These are phyloP conservation scores for Sporophila hypoxantha DNA, from an alignment of 2,113 vertebrate genomes.

Conservation along the genomic window DNA sequence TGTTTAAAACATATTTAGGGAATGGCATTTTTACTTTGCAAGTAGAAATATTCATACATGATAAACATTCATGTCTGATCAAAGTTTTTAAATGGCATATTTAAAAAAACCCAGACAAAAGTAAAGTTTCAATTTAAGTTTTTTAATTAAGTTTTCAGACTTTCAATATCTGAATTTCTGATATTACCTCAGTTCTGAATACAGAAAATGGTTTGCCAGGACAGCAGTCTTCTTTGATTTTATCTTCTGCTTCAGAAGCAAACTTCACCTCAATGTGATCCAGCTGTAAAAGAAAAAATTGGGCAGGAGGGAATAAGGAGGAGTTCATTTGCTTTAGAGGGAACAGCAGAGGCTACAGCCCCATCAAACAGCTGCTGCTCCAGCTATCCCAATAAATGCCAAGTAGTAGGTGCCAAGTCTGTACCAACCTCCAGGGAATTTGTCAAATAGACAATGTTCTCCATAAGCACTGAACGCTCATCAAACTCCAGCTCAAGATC, in stretches of 20 bases:
- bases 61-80: not conserved
- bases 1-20: not conserved
- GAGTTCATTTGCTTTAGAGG: not conserved
- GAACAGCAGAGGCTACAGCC: not conserved
- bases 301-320: not conserved
- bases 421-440: conserved; percentile 88
- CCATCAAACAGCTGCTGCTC: not conserved
- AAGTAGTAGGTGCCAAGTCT: not conserved
- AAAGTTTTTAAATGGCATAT: not conserved
- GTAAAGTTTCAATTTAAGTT: not conserved
- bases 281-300: conserved; percentile 65
- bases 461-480: conserved; percentile 85
- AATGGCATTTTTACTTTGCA: not conserved
- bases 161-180: not conserved
- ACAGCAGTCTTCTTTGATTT: conserved; percentile 94
- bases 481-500: conserved; percentile 94
- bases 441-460: conserved; percentile 92
- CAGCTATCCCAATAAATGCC: not conserved
- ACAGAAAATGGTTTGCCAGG: conserved; percentile 88
- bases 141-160: not conserved
- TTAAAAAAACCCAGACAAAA: not conserved
- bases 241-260: conserved; percentile 92
- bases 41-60: not conserved
- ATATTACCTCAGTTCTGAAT: conserved; percentile 89
- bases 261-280: conserved; percentile 89